Conservation (phyloP, 2,888 invertebrate species). For the Euzophera pinguis region DNA sequence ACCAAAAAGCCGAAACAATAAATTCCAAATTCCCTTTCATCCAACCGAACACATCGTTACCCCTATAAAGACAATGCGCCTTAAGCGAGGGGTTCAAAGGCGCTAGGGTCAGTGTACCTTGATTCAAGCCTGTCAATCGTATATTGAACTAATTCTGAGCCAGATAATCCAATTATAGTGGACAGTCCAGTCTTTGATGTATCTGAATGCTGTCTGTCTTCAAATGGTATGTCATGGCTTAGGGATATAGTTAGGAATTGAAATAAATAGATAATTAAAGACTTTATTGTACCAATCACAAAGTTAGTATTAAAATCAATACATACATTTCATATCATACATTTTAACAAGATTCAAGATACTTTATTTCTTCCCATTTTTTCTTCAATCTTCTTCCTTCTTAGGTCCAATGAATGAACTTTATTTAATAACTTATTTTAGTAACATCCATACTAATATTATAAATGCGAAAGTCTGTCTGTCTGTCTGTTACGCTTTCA, state of each 20-base stretch:
- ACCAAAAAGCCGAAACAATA: background rate
- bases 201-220: background rate
- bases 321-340: no score
- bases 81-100: slow-evolving; percentile 8
- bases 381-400: no score
- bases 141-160: slow-evolving; percentile 65
- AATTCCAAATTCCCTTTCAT: background rate
- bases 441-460: no score
- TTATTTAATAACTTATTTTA: no score
- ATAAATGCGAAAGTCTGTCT: no score
- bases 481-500: no score
- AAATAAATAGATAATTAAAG: no score
- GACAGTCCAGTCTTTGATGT: background rate
- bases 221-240: background rate
- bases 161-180: slow-evolving; percentile 55
- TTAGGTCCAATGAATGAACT: no score
- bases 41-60: background rate
- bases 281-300: no score
- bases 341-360: no score
- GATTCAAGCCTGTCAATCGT: slow-evolving; percentile 32
- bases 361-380: no score
- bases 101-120: slow-evolving; percentile 12
- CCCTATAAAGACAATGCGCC: slow-evolving; percentile 7
- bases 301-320: no score
- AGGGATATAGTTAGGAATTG: background rate